These are phyloP conservation scores for Oscheius sp. DNA, from an alignment of 2,888 invertebrate genomes.

Conservation along the genomic window DNA sequence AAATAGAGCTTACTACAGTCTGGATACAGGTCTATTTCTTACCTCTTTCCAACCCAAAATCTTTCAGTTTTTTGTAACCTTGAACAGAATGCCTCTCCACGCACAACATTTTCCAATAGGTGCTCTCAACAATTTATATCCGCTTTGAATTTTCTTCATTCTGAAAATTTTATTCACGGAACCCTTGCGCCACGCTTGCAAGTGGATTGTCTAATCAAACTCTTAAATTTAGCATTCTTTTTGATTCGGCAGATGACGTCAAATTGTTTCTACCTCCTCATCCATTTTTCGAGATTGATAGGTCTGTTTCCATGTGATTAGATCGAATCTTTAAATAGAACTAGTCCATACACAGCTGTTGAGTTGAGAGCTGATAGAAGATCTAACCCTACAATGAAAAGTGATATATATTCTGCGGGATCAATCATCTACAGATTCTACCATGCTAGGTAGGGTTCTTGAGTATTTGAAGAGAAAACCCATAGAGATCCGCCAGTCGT, in stretches of 20 bases:
- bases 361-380: not conserved
- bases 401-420: not conserved
- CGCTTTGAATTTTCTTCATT: not conserved
- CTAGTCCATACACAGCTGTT: not conserved
- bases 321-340: not conserved
- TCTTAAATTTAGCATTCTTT: not conserved
- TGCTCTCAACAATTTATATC: not conserved
- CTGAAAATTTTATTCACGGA: not conserved
- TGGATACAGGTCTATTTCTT: no score
- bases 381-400: not conserved
- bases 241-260: not conserved
- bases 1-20: no score
- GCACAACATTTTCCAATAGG: not conserved
- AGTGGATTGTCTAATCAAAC: not conserved
- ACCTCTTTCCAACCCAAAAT: no score
- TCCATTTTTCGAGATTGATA: not conserved
- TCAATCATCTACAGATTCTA: no score
- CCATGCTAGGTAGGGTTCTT: no score
- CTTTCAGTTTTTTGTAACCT: not conserved
- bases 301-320: not conserved
- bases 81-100: not conserved
- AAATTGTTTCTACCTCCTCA: not conserved
- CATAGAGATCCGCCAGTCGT: no score
- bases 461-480: no score
- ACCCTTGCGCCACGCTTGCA: not conserved